Evolutionary conservation across 2,113 vertebrate species (phyloP).

Genomic region (Rhinolophus ferrumequinum): DNA sequence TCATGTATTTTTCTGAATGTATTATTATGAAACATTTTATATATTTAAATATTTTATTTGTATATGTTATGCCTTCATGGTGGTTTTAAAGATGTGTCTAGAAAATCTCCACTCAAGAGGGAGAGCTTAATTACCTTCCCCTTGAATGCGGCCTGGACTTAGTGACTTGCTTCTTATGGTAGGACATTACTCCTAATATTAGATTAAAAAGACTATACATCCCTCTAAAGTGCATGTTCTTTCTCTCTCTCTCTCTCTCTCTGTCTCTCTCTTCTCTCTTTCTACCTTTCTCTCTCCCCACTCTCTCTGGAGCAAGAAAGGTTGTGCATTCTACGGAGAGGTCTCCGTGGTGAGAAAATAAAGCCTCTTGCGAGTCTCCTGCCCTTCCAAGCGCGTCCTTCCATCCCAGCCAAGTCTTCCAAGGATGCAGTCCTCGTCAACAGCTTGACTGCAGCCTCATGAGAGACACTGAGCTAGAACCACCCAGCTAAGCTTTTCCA

Average conservation of each 20-base stretch:
- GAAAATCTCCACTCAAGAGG: background rate
- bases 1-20: background rate
- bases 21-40: constrained; percentile 12
- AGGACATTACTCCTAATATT: background rate
- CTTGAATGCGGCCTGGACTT: background rate
- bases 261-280: background rate
- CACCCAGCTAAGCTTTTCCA: background rate
- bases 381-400: background rate
- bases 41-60: background rate
- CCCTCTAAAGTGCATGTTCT: background rate
- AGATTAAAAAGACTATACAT: background rate
- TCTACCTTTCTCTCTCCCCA: background rate
- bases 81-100: background rate
- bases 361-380: background rate
- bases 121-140: background rate
- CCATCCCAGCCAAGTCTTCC: background rate
- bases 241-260: background rate
- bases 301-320: background rate
- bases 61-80: background rate
- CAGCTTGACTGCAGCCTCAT: background rate
- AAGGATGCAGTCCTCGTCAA: background rate
- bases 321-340: background rate
- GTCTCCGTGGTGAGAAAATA: background rate
- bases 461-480: background rate
- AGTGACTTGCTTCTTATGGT: background rate